These are phyloP conservation scores for Paramormyrops hopkinsi DNA, from an alignment of 2,797 vertebrate species.

Conservation along the genomic window DNA sequence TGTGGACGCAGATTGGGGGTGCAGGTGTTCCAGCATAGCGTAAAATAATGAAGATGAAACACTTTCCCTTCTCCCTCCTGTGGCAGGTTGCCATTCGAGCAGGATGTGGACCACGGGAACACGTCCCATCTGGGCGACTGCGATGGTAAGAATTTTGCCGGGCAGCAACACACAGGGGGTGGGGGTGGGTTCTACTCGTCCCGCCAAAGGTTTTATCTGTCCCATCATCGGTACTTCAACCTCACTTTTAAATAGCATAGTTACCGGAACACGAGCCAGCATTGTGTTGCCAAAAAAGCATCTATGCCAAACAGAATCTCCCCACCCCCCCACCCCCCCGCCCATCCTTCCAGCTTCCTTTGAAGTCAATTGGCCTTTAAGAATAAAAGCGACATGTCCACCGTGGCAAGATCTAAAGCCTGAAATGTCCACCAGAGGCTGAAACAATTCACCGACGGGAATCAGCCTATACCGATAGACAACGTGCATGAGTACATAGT, in stretches of 20 bases:
- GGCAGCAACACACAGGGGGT: background rate
- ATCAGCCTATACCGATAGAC: background rate
- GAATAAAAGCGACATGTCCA: background rate
- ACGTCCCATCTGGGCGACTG: conserved; percentile 85
- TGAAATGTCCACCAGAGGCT: background rate
- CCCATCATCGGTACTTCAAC: background rate
- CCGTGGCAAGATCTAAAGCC: background rate
- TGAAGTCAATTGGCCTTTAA: background rate
- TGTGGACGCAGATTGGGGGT: background rate
- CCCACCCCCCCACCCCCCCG: background rate
- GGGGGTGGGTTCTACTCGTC: background rate
- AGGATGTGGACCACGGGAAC: conserved; percentile 81
- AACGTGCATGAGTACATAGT: background rate
- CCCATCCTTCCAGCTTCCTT: background rate
- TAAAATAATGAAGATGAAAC: background rate
- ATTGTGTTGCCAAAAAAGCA: background rate
- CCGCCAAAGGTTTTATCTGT: background rate
- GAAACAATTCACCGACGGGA: background rate
- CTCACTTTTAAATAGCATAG: conserved; percentile 35
- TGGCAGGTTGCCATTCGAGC: conserved; percentile 77
- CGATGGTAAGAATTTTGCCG: conserved; percentile 68
- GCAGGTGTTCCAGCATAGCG: background rate
- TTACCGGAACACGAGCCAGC: background rate
- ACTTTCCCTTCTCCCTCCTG: conserved; percentile 1
- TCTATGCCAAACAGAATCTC: background rate